Conservation (phyloP, 2,113 vertebrate species). For the Psammodynastes pulverulentus region DNA sequence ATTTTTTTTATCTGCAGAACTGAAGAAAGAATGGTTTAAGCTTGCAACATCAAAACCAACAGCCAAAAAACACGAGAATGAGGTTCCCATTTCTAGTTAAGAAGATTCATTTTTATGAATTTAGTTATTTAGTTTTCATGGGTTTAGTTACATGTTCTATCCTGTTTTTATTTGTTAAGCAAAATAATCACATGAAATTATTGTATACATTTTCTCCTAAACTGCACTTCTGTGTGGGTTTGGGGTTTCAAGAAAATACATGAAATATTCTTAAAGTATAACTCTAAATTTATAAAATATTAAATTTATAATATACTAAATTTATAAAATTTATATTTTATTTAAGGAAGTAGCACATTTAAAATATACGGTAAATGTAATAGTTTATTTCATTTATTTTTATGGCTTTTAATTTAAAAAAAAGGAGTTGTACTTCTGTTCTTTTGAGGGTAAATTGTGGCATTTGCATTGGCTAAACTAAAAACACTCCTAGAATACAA, state of each 20-base stretch:
- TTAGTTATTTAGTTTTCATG: neutral
- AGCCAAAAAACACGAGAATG: neutral
- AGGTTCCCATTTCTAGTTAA: neutral
- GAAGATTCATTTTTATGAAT: neutral
- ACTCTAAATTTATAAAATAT: neutral
- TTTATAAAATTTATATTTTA: neutral
- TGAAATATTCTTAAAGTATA: neutral
- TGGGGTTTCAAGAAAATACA: neutral
- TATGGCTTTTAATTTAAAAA: neutral
- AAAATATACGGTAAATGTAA: neutral
- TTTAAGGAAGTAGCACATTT: neutral
- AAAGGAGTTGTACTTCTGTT: neutral
- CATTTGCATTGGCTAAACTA: neutral
- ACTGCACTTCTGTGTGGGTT: neutral
- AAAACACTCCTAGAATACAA: neutral
- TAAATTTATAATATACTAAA: too few species aligned
- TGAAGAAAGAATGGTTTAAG: neutral
- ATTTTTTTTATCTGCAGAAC: neutral
- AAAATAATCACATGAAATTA: neutral
- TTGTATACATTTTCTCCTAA: neutral
- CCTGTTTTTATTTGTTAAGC: neutral
- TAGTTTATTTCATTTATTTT: neutral
- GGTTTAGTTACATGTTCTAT: neutral
- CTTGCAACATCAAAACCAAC: neutral
- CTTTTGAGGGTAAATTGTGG: neutral